Percentiles rank a stretch among this genome's conserved stretches.
Evolutionary conservation across 2,888 invertebrate species (phyloP).

Genomic region (Fragum whitleyi): DNA sequence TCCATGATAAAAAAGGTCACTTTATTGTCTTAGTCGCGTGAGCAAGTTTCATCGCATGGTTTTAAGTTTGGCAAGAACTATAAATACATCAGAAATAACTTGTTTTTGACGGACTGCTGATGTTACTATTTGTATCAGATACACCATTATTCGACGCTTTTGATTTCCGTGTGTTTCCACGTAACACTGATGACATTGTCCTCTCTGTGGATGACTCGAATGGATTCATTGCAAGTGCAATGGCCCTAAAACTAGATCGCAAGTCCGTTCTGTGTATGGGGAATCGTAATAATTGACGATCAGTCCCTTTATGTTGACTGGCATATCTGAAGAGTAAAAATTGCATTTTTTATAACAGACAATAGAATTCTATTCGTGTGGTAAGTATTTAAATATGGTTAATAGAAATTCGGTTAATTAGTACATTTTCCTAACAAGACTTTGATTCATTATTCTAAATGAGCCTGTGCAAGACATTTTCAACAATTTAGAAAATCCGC

Average conservation of each 20-base stretch:
- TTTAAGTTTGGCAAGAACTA: too few species aligned
- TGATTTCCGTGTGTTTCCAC: constrained; percentile 13
- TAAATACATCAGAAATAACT: constrained; percentile 28
- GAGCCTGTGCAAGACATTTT: too few species aligned
- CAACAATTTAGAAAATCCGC: too few species aligned
- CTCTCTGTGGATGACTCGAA: constrained; percentile 45
- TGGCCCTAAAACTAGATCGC: constrained; percentile 54
- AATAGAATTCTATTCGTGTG: too few species aligned
- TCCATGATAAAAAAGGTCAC: too few species aligned
- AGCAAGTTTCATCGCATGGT: too few species aligned
- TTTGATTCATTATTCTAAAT: too few species aligned
- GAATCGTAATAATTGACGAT: constrained; percentile 22
- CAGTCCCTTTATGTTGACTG: constrained; percentile 19
- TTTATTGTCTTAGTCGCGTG: too few species aligned
- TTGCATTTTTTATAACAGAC: too few species aligned
- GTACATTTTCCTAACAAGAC: too few species aligned
- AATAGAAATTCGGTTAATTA: too few species aligned
- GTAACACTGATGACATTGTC: constrained; percentile 20
- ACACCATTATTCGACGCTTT: background rate
- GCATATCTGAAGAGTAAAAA: constrained; percentile 16
- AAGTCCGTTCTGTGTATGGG: constrained; percentile 56
- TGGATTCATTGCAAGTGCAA: constrained; percentile 57
- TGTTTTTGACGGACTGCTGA: constrained; percentile 23
- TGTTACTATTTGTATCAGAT: background rate
- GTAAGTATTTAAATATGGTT: too few species aligned